Evolutionary conservation across 2,113 vertebrate genomes (phyloP).

Genomic region (Gasterosteus aculeatus): DNA sequence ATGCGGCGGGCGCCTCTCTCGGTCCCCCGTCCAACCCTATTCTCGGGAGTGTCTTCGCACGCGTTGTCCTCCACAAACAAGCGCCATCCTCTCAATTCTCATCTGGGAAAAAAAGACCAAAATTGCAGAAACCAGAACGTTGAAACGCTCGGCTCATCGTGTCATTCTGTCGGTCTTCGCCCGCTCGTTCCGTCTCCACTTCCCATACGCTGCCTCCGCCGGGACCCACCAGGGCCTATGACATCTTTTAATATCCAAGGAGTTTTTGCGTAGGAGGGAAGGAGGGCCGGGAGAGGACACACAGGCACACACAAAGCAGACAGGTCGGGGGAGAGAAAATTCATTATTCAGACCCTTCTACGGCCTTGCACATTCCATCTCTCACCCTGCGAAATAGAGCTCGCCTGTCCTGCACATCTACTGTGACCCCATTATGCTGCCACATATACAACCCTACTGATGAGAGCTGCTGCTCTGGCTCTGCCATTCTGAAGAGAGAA

Average conservation of each 20-base stretch:
- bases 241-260: constrained; percentile 88
- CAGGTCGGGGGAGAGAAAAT: constrained; percentile 56
- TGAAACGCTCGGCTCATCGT: constrained; percentile 41
- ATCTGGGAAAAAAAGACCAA: constrained; percentile 20
- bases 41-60: constrained; percentile 22
- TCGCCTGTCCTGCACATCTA: constrained; percentile 63
- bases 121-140: constrained; percentile 57
- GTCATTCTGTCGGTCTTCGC: constrained; percentile 48
- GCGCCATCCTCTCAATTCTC: constrained; percentile 32
- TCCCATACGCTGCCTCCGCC: constrained; percentile 75
- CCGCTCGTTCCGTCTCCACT: constrained; percentile 26
- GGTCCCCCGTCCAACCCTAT: not conserved
- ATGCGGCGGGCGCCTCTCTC: not conserved
- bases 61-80: constrained; percentile 24
- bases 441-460: constrained; percentile 61
- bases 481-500: constrained; percentile 33
- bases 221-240: constrained; percentile 80
- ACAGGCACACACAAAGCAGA: constrained; percentile 78
- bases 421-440: constrained; percentile 72
- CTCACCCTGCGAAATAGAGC: constrained; percentile 64
- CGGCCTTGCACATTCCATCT: constrained; percentile 61
- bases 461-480: constrained; percentile 51
- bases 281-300: constrained; percentile 51
- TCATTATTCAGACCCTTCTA: constrained; percentile 75
- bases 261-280: constrained; percentile 59